A percentile compares a stretch with the other conserved stretches of the same genome.
Evolutionary conservation across 2,113 vertebrate species (phyloP).

Genomic region (Glareola pratincola): DNA sequence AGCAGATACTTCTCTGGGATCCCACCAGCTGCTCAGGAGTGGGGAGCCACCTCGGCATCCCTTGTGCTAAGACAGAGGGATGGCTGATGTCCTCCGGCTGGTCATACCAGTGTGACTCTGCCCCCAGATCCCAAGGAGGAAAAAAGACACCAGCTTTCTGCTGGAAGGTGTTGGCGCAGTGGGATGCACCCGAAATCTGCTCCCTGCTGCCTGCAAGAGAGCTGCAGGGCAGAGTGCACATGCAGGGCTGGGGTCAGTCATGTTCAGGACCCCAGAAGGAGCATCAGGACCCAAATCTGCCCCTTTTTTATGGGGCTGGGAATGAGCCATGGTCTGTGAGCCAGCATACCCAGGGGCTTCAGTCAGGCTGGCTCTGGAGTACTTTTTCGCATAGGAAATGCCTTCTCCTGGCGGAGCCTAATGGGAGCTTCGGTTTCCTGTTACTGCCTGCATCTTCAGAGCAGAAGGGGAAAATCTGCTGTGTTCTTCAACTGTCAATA

Average conservation of each 20-base stretch:
- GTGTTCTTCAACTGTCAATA: neutral
- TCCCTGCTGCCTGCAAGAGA: neutral
- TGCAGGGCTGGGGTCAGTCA: neutral
- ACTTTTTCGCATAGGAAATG: neutral
- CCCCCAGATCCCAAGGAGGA: neutral
- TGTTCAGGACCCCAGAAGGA: neutral
- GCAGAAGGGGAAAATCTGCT: neutral
- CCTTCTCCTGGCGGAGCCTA: neutral
- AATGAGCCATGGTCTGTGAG: neutral
- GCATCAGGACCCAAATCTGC: neutral
- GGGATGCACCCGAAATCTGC: neutral
- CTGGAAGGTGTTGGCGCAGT: neutral
- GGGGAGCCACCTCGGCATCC: neutral
- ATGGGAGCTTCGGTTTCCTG: neutral
- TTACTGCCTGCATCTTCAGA: neutral
- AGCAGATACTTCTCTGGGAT: neutral
- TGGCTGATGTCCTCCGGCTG: neutral
- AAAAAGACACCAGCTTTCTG: neutral
- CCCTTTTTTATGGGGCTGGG: neutral
- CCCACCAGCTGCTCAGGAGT: neutral
- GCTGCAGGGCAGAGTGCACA: neutral
- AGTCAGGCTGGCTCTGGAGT: neutral
- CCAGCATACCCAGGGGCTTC: neutral
- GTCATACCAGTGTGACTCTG: neutral
- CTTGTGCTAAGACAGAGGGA: neutral